These are phyloP conservation scores for Oreohelix idahoensis DNA, from an alignment of 1,140 invertebrate species.

Conservation along the genomic window DNA sequence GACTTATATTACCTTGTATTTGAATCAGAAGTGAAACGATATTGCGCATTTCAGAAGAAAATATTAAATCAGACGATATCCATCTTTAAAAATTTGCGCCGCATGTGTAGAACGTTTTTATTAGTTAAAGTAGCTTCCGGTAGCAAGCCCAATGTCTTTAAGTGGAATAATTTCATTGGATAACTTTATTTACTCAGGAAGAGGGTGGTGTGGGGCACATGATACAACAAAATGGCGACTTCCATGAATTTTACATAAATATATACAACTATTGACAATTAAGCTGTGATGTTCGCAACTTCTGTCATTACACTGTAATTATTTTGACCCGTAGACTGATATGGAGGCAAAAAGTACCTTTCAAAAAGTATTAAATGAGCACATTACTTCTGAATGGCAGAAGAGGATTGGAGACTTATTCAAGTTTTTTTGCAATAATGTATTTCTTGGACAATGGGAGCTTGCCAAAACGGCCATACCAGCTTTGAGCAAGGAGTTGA, in stretches of 20 bases:
- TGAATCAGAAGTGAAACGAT: too few species aligned
- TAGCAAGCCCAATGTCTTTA: background rate
- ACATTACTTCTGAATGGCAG: background rate
- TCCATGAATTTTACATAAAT: background rate
- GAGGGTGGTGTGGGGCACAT: slow-evolving; percentile 34
- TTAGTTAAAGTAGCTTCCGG: slow-evolving; percentile 3
- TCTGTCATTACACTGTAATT: too few species aligned
- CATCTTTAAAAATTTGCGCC: slow-evolving; percentile 25
- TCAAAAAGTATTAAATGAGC: background rate
- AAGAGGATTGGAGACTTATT: slow-evolving; percentile 22
- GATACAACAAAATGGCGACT: slow-evolving; percentile 41
- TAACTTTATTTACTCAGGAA: slow-evolving; percentile 29
- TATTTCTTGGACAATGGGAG: slow-evolving; percentile 72
- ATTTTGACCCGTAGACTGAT: background rate
- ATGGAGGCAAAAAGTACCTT: slow-evolving; percentile 13
- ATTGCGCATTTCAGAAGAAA: background rate
- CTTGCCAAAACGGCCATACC: slow-evolving; percentile 63
- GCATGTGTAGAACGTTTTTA: slow-evolving; percentile 15
- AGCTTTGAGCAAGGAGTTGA: slow-evolving; percentile 42
- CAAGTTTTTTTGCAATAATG: slow-evolving; percentile 68
- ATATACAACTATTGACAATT: background rate
- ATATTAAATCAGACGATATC: background rate
- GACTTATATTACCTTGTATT: too few species aligned
- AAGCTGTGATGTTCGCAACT: too few species aligned
- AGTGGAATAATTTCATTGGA: slow-evolving; percentile 14